Evolutionary conservation across 2,113 vertebrate genomes (phyloP), one percentile per base, ranked within the genome.

Genomic region (Campylomormyrus numenius): DNA sequence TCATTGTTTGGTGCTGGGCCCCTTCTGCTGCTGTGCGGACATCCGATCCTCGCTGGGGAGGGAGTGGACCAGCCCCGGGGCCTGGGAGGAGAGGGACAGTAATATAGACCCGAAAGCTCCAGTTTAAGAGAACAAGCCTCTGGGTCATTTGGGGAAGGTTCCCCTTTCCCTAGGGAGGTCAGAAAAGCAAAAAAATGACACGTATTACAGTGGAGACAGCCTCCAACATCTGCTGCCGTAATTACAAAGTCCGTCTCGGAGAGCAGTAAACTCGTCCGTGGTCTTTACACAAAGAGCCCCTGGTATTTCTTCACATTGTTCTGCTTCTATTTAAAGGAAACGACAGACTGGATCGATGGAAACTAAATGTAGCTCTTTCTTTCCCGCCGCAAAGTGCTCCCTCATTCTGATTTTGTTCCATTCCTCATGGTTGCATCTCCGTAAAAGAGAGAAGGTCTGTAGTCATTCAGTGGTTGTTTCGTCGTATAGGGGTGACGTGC

Each of bases 161-260:
- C 89, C 46, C 42, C n/a, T 50, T 83, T 48, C 83, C 24, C 83
- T 85, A 27, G 83, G 45, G 83, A 85, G 24, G 15, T 80, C 45
- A 21, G 56, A 87, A 58, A 19, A 39, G 84, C 48, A 31, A 86
- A 49, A 87, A 56, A n/a, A 90, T 86, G 45, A 86, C 84, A 49
- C 74, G 58, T 87, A 74, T 90, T 74, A 90, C 89, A 52, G 85
- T 87, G 42, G 58, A 90, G 87, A 87, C 88, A 39, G 83, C 56
- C 49, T 9, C 53, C 56, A 50, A 85, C 89, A 90, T 90, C 89
- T 90, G 89, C 45, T 90, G 53, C 27, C 1, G 58, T 90, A 90
- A 90, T 87, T 74, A 74, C 19, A 50, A 85, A 46, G 24, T 42
- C 84, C 83, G 27, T 49, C 56, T 52, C 8, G n/a, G 46, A n/a